phyloP scores from a whole-genome alignment of 2,797 vertebrate species.

The Falco biarmicus region DNA sequence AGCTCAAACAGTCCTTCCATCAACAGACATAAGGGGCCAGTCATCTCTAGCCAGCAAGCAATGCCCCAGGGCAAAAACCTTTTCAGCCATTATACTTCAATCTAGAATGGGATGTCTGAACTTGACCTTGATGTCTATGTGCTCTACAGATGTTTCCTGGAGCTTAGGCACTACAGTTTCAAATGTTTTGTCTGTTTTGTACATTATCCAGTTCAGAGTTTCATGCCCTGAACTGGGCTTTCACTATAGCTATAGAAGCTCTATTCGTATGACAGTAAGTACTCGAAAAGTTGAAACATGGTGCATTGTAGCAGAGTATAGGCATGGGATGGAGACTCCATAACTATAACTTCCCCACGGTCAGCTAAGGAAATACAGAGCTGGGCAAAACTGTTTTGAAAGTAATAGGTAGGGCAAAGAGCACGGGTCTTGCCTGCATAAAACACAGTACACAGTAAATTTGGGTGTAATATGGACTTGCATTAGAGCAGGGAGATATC shows the following conservation, averaged over 20 bases:
- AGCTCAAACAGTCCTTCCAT: not conserved
- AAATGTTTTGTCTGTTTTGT: not conserved
- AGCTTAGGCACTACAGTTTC: not conserved
- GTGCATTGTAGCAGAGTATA: not conserved
- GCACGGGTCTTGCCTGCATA: not conserved
- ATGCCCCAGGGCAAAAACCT: not conserved
- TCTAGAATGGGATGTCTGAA: not conserved
- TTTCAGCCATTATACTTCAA: not conserved
- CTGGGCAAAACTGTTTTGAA: not conserved
- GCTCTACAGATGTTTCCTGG: not conserved
- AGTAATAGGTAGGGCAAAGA: not conserved
- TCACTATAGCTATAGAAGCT: not conserved
- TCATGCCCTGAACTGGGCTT: not conserved
- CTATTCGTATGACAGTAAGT: not conserved
- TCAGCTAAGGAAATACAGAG: not conserved
- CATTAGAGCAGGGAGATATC: not conserved
- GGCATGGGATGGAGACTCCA: not conserved
- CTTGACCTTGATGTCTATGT: not conserved
- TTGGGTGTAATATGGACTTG: not conserved
- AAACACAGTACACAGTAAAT: not conserved
- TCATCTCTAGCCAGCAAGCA: not conserved
- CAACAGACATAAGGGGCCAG: not conserved
- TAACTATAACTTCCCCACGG: not conserved
- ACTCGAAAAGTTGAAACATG: not conserved
- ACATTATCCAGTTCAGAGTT: not conserved